These are phyloP conservation scores for Amiota mariae DNA, from an alignment of 2,888 invertebrate species.

Conservation along the genomic window DNA sequence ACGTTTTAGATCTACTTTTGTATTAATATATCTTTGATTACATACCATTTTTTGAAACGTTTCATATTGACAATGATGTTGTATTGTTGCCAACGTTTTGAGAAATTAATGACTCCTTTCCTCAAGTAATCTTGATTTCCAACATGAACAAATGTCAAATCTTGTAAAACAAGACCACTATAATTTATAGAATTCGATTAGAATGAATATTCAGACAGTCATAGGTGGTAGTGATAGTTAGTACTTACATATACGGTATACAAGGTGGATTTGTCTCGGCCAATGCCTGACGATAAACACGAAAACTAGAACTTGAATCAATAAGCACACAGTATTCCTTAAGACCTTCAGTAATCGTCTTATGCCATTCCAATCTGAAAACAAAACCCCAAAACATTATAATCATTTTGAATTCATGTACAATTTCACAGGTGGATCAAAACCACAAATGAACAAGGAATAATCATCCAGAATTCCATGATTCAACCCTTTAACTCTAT, in stretches of 20 bases:
- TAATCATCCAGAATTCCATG: too few species aligned
- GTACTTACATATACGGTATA: slow-evolving; percentile 96
- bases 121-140: slow-evolving; percentile 93
- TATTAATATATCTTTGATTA: background rate
- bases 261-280: slow-evolving; percentile 97
- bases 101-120: slow-evolving; percentile 93
- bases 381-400: slow-evolving; percentile 15
- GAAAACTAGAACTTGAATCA: slow-evolving; percentile 97
- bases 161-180: slow-evolving; percentile 98
- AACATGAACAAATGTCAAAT: slow-evolving; percentile 98
- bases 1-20: background rate
- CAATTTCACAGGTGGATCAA: too few species aligned
- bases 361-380: slow-evolving; percentile 92
- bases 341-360: slow-evolving; percentile 91
- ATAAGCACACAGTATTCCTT: slow-evolving; percentile 96
- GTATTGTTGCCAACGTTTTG: slow-evolving; percentile 99
- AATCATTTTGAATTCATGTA: too few species aligned
- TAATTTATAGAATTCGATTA: slow-evolving; percentile 57
- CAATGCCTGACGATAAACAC: slow-evolving; percentile 95
- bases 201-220: too few species aligned
- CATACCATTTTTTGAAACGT: slow-evolving; percentile 94
- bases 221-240: background rate
- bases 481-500: too few species aligned
- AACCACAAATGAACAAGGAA: too few species aligned
- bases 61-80: slow-evolving; percentile 99